Percentiles rank a stretch among this genome's conserved stretches.
Evolutionary conservation across 1,140 invertebrate genomes (phyloP).

Genomic region (Papilio machaon): DNA sequence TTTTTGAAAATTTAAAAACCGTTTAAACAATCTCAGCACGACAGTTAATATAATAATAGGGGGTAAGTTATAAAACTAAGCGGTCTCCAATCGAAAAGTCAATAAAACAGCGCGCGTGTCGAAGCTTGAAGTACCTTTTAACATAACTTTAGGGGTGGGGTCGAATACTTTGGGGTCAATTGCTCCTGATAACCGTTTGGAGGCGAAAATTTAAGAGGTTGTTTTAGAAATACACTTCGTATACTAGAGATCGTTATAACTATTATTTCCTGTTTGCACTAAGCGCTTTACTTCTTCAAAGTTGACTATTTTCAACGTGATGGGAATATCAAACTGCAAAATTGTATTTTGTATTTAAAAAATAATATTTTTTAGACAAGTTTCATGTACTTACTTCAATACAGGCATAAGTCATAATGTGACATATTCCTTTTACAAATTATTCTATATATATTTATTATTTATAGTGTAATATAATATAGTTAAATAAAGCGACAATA

Average conservation of each 20-base stretch:
- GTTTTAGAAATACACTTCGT: not conserved
- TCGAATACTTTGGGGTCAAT: slow-evolving; percentile 30
- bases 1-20: not conserved
- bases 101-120: slow-evolving; percentile 31
- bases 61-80: slow-evolving; percentile 30
- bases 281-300: not conserved
- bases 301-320: too few relatives aligned
- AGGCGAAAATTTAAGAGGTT: not conserved
- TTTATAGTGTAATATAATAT: slow-evolving; percentile 26
- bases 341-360: too few relatives aligned
- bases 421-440: too few relatives aligned
- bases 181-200: slow-evolving; percentile 9
- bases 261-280: not conserved
- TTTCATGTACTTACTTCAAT: too few relatives aligned
- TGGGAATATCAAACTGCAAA: too few relatives aligned
- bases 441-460: too few relatives aligned
- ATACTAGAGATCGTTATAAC: not conserved
- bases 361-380: too few relatives aligned
- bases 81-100: slow-evolving; percentile 28
- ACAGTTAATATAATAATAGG: slow-evolving; percentile 14
- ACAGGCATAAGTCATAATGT: too few relatives aligned
- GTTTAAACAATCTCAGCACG: slow-evolving; percentile 17
- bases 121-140: slow-evolving; percentile 34
- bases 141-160: slow-evolving; percentile 33
- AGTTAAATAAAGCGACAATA: slow-evolving; percentile 27